Conservation (phyloP, 2,797 vertebrate species). For the Chrysocyon brachyurus region DNA sequence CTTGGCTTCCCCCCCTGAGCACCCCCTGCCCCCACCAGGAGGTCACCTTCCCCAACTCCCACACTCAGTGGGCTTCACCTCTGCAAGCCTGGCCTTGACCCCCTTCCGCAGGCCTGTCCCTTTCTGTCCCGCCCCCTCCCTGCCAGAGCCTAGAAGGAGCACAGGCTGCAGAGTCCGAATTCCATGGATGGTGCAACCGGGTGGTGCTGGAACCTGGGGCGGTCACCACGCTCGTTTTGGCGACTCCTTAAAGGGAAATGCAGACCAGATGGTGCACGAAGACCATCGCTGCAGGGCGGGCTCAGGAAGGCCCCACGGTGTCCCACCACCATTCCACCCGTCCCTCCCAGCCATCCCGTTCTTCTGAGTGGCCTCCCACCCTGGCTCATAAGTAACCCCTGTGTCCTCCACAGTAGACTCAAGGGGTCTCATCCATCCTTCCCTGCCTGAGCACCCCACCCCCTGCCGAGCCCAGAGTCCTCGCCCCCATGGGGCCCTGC, state of each 20-base stretch:
- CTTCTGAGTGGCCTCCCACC: not conserved
- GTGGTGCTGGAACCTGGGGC: rapidly evolving
- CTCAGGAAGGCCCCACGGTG: no score
- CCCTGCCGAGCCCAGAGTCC: rapidly evolving
- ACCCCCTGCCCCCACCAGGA: not conserved
- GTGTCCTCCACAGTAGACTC: not conserved
- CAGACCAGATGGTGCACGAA: not conserved
- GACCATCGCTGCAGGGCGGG: not conserved
- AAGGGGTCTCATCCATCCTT: not conserved
- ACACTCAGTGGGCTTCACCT: not conserved
- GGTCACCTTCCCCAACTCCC: not conserved
- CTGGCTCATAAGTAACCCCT: not conserved
- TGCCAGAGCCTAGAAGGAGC: not conserved
- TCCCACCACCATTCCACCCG: rapidly evolving
- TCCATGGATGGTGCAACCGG: not conserved
- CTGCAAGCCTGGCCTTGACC: rapidly evolving
- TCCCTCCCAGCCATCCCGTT: rapidly evolving
- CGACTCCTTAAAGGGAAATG: not conserved
- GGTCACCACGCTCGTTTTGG: rapidly evolving
- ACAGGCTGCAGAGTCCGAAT: not conserved
- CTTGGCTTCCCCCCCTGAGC: not conserved
- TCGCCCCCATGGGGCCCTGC: not conserved
- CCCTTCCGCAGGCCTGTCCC: not conserved
- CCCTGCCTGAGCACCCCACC: rapidly evolving
- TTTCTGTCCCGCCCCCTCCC: not conserved